phyloP scores from a whole-genome alignment of 2,113 vertebrate genomes.

The Brachypodius melanocephalos region DNA sequence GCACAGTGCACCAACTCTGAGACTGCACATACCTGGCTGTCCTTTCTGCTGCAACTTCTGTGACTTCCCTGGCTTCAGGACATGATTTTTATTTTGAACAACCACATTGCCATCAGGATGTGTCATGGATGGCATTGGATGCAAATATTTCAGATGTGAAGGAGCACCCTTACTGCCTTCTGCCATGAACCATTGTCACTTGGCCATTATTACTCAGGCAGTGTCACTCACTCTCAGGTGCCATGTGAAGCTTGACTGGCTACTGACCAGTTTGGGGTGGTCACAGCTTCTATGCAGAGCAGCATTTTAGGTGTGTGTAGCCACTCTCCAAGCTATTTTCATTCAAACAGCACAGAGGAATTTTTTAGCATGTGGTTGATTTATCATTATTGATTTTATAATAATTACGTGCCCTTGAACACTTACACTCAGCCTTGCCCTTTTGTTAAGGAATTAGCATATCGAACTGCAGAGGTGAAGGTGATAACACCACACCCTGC shows the following conservation, averaged over 20 bases:
- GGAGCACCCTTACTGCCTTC: neutral
- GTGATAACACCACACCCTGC: neutral
- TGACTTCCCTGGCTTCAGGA: neutral
- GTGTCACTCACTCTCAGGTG: neutral
- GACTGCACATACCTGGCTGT: fast-evolving
- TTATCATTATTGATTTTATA: neutral
- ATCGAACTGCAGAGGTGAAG: neutral
- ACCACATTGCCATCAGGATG: neutral
- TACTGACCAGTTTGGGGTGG: neutral
- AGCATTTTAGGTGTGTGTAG: neutral
- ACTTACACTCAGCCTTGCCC: neutral
- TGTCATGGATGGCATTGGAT: neutral
- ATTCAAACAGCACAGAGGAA: neutral
- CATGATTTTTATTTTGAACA: neutral
- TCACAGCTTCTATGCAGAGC: neutral
- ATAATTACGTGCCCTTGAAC: neutral
- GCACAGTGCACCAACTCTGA: neutral
- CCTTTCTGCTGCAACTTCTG: neutral
- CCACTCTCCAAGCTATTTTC: neutral
- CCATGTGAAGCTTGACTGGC: neutral
- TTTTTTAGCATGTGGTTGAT: neutral
- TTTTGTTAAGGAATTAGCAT: neutral
- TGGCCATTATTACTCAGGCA: neutral
- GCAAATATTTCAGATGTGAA: neutral
- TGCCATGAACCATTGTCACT: neutral